Evolutionary conservation across 2,113 vertebrate genomes (phyloP).

Genomic region (Anas platyrhynchos): DNA sequence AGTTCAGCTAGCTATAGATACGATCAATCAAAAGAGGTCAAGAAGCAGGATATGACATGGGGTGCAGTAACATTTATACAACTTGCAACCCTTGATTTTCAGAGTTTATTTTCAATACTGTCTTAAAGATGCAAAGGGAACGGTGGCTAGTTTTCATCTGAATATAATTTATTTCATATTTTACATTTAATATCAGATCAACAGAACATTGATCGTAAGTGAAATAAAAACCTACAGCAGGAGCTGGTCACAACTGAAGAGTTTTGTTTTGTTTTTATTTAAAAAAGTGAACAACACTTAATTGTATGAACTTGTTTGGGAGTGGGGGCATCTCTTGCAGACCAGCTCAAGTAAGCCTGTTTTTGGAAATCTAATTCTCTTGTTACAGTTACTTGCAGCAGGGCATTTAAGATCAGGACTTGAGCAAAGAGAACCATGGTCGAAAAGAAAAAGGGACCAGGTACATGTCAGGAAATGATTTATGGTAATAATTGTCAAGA

Average conservation of each 20-base stretch:
- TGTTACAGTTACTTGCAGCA: neutral
- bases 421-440: neutral
- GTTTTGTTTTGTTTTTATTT: neutral
- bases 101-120: neutral
- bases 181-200: neutral
- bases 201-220: neutral
- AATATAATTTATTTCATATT: slow-evolving; percentile 27
- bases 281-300: neutral
- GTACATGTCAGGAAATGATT: neutral
- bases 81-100: neutral
- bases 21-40: neutral
- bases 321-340: neutral
- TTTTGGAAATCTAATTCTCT: neutral
- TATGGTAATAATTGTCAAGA: neutral
- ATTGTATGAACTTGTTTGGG: neutral
- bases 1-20: neutral
- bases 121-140: neutral
- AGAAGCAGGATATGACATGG: neutral
- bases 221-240: neutral
- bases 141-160: neutral
- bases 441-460: neutral
- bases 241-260: neutral
- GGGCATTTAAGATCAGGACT: neutral
- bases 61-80: neutral
- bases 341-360: neutral